These are phyloP conservation scores for Microctonus brassicae DNA, from an alignment of 2,888 invertebrate species.

Conservation along the genomic window DNA sequence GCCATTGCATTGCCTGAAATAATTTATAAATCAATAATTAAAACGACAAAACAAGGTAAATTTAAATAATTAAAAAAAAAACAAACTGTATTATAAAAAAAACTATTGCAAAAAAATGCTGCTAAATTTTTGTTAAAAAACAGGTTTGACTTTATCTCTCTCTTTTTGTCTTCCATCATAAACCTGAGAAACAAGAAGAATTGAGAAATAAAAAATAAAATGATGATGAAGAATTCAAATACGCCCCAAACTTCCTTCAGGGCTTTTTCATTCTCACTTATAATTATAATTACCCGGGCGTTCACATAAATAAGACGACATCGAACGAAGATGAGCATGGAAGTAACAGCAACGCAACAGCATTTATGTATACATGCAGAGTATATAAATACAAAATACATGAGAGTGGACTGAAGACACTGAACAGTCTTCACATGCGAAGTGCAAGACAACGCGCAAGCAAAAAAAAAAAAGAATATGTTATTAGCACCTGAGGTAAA, in stretches of 20 bases:
- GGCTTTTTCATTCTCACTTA: conserved; percentile 53
- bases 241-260: conserved; percentile 4
- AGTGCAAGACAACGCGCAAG: conserved; percentile 28
- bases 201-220: background rate
- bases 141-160: too few species aligned
- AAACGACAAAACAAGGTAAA: conserved; percentile 2
- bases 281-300: conserved; percentile 60
- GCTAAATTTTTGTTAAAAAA: conserved; percentile 50
- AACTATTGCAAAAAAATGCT: too few species aligned
- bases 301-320: conserved; percentile 56
- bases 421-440: background rate
- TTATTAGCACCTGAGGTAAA: conserved; percentile 48
- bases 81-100: too few species aligned
- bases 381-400: conserved; percentile 43
- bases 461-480: conserved; percentile 38
- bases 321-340: conserved; percentile 31
- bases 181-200: conserved; percentile 37
- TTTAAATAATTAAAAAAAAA: background rate
- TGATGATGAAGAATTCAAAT: conserved; percentile 15
- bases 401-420: conserved; percentile 21
- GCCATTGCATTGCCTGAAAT: conserved; percentile 79
- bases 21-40: too few species aligned
- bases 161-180: conserved; percentile 42
- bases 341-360: conserved; percentile 28
- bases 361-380: conserved; percentile 18